Evolutionary conservation across 2,888 invertebrate genomes (phyloP), one percentile per base, ranked within the genome.

Genomic region (Brachylomia viminalis): DNA sequence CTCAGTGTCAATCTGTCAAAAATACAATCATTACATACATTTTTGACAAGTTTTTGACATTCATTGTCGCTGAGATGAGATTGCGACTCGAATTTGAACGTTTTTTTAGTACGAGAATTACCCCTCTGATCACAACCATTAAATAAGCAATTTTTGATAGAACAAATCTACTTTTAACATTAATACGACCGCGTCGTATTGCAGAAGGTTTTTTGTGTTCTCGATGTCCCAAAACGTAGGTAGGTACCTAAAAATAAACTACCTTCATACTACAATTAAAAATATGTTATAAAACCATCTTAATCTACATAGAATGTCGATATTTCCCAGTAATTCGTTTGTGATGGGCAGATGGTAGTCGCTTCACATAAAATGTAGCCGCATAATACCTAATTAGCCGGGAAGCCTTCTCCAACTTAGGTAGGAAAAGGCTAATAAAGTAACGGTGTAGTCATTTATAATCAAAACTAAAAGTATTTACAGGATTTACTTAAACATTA

Each of bases 391-490:
- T 42, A 59, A 49, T 49, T 49, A 49, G 23, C 27, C 17, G 20
- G 17, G 3, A 59, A 59, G 8, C 23, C 17, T 42, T 30, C 7
- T 27, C 38, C 8, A 13, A 47, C 15, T 74, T 49, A 59, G 11
- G 33, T 30, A 75, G 2, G 23, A 42, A 59, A 30, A 30, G 3
- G 3, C 17, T 30, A n/a, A 42, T 72, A 38, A 58, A 75, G 23
- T 58, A 17, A 58, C 42, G 38, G 11, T 59, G 30, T n/a, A 58
- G 20, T n/a, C 30, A 59, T 75, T 49, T 52, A 23, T 42, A n/a
- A 74, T 38, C 10, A 59, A n/a, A 45, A 65, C 13, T 23, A 30
- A 59, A 45, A 65, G 20, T 30, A 30, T n/a, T n/a, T n/a, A 75
- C 49, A 17, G 15, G n/a, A n/a, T 49, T 30, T 8, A 30, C 10